Evolutionary conservation across 2,888 invertebrate genomes (phyloP), one percentile per base, ranked within the genome.

Genomic region (Lithophane leautieri): DNA sequence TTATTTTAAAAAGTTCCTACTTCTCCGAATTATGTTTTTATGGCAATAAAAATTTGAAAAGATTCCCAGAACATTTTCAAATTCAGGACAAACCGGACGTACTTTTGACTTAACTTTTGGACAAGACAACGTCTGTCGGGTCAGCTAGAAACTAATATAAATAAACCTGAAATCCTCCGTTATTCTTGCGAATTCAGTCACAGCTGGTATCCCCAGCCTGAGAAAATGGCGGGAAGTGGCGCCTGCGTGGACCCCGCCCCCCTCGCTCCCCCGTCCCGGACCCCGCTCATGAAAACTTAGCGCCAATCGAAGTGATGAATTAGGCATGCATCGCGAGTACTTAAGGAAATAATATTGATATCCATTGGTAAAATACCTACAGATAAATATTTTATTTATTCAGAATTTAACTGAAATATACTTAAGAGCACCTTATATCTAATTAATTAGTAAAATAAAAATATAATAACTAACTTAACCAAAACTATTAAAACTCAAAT

Each of bases 221-320:
- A 91, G 93, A 93, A 95, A 94, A 94, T 91, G 93, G 94, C 94
- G 94, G 93, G 93, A 94, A 93, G 86, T 90, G 93, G 95, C 94
- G 95, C 95, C 93, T 95, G 95, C 95, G 95, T 94, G 94, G 89
- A 91, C 90, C 91, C 89, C 89, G 85, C 87, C 86, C 90, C 89
- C 86, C 80, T 84, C 85, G 81, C 19, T 14, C 54, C 44, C 73
- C 54, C 72, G 47, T 67, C 77, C 63, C 60, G 34, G 4, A 16
- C 34, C 42, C 72, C 84, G 70, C 78, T 81, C 76, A 78, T 82
- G 81, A 94, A 87, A 95, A 94, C 94, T 94, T 94, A 90, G 89
- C 92, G 89, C 91, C 92, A 94, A 95, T 95, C 94, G 94, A 94
- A 94, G 90, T 93, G 93, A 93, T 91, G 92, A 92, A 93, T 93